These are phyloP conservation scores for Hemiscyllium ocellatum DNA, from an alignment of 2,113 vertebrate genomes.

Conservation along the genomic window DNA sequence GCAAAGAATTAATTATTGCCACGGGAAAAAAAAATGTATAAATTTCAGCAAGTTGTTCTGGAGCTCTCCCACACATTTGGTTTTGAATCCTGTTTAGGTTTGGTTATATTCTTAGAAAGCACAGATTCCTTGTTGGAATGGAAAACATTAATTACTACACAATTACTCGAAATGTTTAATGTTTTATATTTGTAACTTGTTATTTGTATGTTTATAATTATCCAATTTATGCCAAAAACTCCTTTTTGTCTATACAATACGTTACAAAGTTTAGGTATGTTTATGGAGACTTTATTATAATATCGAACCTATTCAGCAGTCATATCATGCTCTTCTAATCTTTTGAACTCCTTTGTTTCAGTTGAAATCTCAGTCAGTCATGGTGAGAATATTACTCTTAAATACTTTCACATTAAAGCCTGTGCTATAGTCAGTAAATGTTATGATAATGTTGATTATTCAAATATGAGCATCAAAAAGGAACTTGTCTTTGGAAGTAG, in stretches of 20 bases:
- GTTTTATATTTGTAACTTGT: background rate
- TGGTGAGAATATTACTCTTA: background rate
- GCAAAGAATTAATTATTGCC: background rate
- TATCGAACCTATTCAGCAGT: background rate
- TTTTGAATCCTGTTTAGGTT: background rate
- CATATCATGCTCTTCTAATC: background rate
- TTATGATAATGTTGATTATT: background rate
- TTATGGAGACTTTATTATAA: background rate
- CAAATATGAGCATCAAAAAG: background rate
- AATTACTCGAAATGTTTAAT: background rate
- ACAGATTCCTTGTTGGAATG: background rate
- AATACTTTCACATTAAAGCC: background rate
- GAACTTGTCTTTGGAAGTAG: background rate
- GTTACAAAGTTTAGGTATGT: background rate
- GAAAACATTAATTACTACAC: background rate
- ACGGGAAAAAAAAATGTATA: background rate
- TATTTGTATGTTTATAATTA: background rate
- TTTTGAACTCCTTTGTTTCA: background rate
- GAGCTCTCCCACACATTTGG: background rate
- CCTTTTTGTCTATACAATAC: background rate
- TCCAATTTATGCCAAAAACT: background rate
- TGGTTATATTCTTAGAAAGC: background rate
- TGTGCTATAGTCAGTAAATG: background rate
- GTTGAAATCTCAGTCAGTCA: background rate
- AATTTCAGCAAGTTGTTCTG: background rate